phyloP scores from a whole-genome alignment of 2,888 invertebrate genomes.

The Notocelia uddmanniana region DNA sequence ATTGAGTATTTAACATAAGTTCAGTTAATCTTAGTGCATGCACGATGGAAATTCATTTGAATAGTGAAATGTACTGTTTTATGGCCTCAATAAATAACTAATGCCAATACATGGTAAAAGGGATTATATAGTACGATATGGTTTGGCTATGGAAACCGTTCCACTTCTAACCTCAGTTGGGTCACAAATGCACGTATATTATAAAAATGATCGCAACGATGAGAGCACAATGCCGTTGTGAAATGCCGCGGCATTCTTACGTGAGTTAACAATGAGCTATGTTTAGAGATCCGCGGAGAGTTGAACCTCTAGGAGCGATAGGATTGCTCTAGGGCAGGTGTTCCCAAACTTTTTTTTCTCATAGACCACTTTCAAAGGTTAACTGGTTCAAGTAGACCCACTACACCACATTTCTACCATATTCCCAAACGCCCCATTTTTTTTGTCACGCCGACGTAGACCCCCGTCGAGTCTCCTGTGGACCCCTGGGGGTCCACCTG shows the following conservation, averaged over 20 bases:
- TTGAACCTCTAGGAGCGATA: neutral
- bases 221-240: slow-evolving; percentile 51
- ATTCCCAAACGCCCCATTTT: no score
- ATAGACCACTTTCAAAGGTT: no score
- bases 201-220: slow-evolving; percentile 63
- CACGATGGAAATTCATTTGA: no score
- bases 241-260: slow-evolving; percentile 53
- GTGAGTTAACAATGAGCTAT: slow-evolving; percentile 52
- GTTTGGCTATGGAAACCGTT: slow-evolving; percentile 57
- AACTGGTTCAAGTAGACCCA: no score
- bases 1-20: no score
- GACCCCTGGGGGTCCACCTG: no score
- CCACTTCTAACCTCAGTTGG: slow-evolving; percentile 56
- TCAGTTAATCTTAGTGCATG: no score
- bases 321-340: neutral
- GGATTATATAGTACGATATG: neutral
- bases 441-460: no score
- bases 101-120: neutral
- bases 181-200: slow-evolving; percentile 60
- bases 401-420: no score
- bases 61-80: neutral
- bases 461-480: no score
- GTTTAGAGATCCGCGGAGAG: slow-evolving; percentile 28
- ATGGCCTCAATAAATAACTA: neutral
- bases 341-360: no score